These are phyloP conservation scores for Papilio demoleus DNA, from an alignment of 2,888 invertebrate genomes.

Conservation along the genomic window DNA sequence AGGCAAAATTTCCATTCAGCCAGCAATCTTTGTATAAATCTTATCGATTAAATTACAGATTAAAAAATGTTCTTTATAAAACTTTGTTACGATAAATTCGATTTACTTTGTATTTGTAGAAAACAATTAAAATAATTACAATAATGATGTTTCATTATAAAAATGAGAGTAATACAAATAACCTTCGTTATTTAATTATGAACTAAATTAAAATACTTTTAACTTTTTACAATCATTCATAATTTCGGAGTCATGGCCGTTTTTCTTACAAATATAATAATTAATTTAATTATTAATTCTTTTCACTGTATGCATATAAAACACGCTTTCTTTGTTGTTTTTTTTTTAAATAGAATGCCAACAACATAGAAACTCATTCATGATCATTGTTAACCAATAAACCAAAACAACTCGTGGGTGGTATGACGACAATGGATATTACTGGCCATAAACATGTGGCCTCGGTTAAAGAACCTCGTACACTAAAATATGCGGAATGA, in stretches of 20 bases:
- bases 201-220: not conserved
- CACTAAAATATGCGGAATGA: too few relatives aligned
- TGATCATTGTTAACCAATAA: not conserved
- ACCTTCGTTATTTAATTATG: not conserved
- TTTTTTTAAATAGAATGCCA: too few relatives aligned
- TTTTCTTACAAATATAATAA: not conserved
- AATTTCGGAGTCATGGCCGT: conserved; percentile 2
- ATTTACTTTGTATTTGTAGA: not conserved
- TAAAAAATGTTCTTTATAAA: not conserved
- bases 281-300: not conserved
- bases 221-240: not conserved
- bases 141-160: conserved; percentile 1
- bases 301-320: not conserved
- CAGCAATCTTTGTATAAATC: too few relatives aligned
- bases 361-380: not conserved
- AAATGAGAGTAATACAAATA: not conserved
- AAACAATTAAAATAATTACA: not conserved
- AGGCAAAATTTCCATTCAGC: too few relatives aligned
- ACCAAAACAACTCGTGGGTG: not conserved
- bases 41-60: too few relatives aligned
- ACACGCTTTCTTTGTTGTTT: too few relatives aligned
- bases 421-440: conserved; percentile 4
- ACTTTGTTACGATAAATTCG: not conserved
- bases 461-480: conserved; percentile 7
- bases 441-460: not conserved